Conservation (phyloP, 2,797 vertebrate species). For the Ceyx erithaca region DNA sequence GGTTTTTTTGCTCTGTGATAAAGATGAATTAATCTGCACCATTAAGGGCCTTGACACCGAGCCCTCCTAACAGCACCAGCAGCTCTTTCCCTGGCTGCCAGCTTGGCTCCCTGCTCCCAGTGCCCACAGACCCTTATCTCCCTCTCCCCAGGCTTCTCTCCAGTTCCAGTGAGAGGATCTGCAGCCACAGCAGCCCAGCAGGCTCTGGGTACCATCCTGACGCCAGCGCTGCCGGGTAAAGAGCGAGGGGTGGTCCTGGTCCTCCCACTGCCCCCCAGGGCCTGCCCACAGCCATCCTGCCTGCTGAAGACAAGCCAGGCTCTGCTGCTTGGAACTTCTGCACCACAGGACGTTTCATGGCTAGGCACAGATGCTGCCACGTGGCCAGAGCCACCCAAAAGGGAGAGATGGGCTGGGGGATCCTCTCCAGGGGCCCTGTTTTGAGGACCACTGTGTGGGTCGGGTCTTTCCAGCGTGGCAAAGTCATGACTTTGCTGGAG, state of each 20-base stretch:
- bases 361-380: not conserved
- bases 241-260: no score
- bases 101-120: no score
- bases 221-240: no score
- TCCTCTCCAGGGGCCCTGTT: not conserved
- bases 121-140: no score
- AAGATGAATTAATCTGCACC: not conserved
- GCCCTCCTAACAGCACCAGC: not conserved
- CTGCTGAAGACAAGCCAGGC: no score
- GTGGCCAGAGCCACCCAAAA: not conserved
- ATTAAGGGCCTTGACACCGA: not conserved
- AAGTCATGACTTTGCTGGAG: not conserved
- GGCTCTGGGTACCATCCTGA: no score
- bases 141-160: no score
- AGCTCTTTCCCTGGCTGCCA: not conserved
- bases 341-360: rapidly evolving
- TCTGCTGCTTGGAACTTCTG: not conserved
- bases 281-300: no score
- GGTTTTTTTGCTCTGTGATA: not conserved
- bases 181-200: no score
- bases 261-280: no score
- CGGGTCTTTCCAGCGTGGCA: not conserved
- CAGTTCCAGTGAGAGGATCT: no score
- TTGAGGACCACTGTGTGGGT: not conserved
- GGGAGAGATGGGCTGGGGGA: not conserved